These are phyloP conservation scores for Plebejus anna DNA, from an alignment of 2,888 invertebrate species.

Conservation along the genomic window DNA sequence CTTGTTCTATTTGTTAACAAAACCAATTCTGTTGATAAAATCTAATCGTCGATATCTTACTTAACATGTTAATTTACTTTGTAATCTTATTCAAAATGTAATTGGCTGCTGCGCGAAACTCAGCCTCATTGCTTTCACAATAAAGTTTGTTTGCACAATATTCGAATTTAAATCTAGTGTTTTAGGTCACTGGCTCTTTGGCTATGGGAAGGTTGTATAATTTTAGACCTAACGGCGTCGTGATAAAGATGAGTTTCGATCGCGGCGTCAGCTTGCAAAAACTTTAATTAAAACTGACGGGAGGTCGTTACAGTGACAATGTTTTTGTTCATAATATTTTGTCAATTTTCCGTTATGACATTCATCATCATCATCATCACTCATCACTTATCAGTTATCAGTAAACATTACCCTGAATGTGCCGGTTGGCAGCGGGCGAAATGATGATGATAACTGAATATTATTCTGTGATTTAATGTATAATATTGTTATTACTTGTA, in stretches of 20 bases:
- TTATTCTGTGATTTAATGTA: too few species aligned
- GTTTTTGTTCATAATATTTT: conserved; percentile 15
- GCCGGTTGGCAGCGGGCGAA: too few species aligned
- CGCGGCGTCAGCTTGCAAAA: neutral
- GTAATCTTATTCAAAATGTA: conserved; percentile 11
- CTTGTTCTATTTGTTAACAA: conserved; percentile 3
- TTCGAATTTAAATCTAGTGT: conserved; percentile 16
- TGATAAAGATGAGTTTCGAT: neutral
- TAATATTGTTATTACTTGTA: too few species aligned
- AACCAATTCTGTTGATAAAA: conserved; percentile 6
- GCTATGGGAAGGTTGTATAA: neutral
- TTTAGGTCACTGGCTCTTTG: conserved; percentile 18
- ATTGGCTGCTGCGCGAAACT: neutral
- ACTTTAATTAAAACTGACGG: conserved; percentile 17
- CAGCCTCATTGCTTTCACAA: neutral
- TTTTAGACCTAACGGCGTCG: neutral
- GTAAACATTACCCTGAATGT: too few species aligned
- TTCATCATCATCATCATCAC: neutral
- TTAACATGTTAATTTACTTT: conserved; percentile 16
- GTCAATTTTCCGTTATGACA: neutral
- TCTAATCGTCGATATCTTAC: conserved; percentile 17
- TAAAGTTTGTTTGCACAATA: conserved; percentile 1
- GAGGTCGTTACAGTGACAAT: conserved; percentile 11
- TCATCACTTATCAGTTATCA: neutral
- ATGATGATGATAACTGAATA: too few species aligned